Evolutionary conservation across 2,113 vertebrate species (phyloP).

Genomic region (Perca fluviatilis): DNA sequence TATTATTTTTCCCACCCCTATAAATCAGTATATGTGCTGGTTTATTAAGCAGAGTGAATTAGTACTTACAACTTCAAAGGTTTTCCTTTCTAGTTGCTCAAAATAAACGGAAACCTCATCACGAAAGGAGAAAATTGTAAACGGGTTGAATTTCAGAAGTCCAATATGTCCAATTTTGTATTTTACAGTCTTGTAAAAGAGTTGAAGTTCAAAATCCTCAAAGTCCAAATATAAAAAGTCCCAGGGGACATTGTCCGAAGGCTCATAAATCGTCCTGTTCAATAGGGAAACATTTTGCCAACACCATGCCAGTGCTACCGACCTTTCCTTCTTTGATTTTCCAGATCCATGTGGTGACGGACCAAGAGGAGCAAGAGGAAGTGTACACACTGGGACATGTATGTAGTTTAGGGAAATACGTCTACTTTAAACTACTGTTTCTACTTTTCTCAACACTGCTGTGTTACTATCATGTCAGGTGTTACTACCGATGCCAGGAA

Average conservation of each 20-base stretch:
- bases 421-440: background rate
- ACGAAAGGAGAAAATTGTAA: too few species aligned
- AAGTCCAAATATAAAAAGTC: too few species aligned
- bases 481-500: slow-evolving; percentile 93
- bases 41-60: background rate
- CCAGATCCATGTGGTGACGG: slow-evolving; percentile 83
- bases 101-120: too few species aligned
- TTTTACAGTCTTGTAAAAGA: background rate
- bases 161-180: background rate
- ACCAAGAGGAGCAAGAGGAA: slow-evolving; percentile 72
- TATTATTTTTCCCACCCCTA: too few species aligned
- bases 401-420: background rate
- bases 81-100: too few species aligned
- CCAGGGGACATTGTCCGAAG: background rate
- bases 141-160: too few species aligned
- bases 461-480: slow-evolving; percentile 82
- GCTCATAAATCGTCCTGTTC: background rate
- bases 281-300: background rate
- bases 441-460: background rate
- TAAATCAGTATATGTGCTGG: background rate
- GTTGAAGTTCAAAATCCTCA: too few species aligned
- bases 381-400: slow-evolving; percentile 80
- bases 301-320: background rate
- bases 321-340: slow-evolving; percentile 1
- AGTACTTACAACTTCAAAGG: too few species aligned